Base-by-base conservation (phyloP, 1,140 invertebrate species). In the Drosophila pruinosa region DNA sequence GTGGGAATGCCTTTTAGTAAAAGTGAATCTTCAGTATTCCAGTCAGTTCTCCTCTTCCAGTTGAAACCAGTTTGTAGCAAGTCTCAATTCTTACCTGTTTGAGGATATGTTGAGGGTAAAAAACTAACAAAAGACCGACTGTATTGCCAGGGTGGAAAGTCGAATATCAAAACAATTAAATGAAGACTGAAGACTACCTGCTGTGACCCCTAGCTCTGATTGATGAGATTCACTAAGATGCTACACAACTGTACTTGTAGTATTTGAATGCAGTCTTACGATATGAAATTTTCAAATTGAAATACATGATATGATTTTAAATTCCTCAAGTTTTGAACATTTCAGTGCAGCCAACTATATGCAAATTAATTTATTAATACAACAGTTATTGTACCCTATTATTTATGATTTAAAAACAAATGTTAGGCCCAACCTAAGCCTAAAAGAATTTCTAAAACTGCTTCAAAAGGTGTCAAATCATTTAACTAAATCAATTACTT, bases 171-270 rank as follows among this genome's bases (percentile, higher is more conserved):
- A 26, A 5, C 48, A 54, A 67, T 69, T 45, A 53, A 21, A 38
- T 8, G 21, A n/a, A n/a, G n/a, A 36, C 45, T 34, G n/a, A 10
- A 4, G 19, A 28, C 65, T 69, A 69, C 65, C 65, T 69, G 65
- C 58, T 47, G 45, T 10, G 17, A 12, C 3, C 3, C 15, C 10
- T 21, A 14, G 14, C 36, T 17, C 31, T 59, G 10, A 57, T 47
- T 59, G 53, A 31, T 47, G 41, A 15, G 19, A 24, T 22, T 2
- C 28, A 47, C 12, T 17, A 3, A 14, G 1, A 17, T 0, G 2
- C 3, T 22, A 50, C 57, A 19, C 47, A 50, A 68, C 64, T 68
- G 57, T 62, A 69, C 48, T 0, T 24, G 10, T 17, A 34, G 22
- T 10, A 52, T n/a, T n/a, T n/a, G n/a, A 22, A 15, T 19, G 12